A percentile compares a stretch with the other conserved stretches of the same genome.
Evolutionary conservation across 1,140 invertebrate genomes (phyloP).

Genomic region (Coptotermes formosanus): DNA sequence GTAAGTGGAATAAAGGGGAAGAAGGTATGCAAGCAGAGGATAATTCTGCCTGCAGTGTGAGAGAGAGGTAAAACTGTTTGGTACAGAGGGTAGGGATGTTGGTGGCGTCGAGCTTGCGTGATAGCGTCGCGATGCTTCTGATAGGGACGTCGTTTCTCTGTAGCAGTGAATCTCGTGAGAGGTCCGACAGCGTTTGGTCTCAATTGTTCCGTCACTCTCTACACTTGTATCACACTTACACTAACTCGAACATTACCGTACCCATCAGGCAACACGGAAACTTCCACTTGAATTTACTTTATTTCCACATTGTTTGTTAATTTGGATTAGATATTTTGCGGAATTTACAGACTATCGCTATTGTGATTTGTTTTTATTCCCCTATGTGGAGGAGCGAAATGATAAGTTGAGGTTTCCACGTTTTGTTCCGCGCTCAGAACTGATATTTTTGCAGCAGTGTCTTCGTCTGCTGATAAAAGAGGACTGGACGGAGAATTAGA

Average conservation of each 20-base stretch:
- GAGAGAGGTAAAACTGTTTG: not conserved
- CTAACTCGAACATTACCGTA: not conserved
- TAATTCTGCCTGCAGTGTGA: not conserved
- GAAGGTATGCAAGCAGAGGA: not conserved
- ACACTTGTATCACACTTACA: not conserved
- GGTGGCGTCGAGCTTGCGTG: not conserved
- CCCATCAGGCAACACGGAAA: too few relatives aligned
- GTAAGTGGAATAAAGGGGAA: not conserved
- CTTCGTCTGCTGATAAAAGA: too few relatives aligned
- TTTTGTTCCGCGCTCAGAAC: too few relatives aligned
- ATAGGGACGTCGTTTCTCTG: not conserved
- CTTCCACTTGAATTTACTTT: too few relatives aligned
- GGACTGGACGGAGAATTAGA: too few relatives aligned
- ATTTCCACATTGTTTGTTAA: too few relatives aligned
- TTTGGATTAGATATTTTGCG: too few relatives aligned
- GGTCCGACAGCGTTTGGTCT: not conserved
- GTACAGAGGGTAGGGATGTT: conserved; percentile 9
- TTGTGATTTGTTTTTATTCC: too few relatives aligned
- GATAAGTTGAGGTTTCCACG: too few relatives aligned
- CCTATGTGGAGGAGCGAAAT: too few relatives aligned
- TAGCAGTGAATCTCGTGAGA: not conserved
- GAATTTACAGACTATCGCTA: too few relatives aligned
- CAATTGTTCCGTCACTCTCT: not conserved
- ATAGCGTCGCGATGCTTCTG: not conserved
- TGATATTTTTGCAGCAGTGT: too few relatives aligned